Percentiles rank a stretch among this genome's conserved stretches.
phyloP scores from a whole-genome alignment of 2,797 vertebrate genomes.

The Ctenosaura bakeri region DNA sequence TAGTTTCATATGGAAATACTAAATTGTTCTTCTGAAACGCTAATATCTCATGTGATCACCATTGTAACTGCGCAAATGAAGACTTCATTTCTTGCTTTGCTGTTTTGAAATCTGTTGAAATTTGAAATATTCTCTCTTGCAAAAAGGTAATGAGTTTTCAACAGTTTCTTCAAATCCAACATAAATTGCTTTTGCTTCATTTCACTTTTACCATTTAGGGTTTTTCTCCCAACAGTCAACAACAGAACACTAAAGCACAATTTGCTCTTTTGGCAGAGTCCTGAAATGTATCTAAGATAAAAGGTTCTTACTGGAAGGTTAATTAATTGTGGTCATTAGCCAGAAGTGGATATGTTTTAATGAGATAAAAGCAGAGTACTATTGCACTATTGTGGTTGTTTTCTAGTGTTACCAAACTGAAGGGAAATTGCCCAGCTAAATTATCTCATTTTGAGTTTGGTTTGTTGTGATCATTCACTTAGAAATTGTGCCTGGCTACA shows the following conservation, averaged over 20 bases:
- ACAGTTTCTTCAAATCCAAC: conserved; percentile 44
- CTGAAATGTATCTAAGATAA: conserved; percentile 69
- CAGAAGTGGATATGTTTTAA: conserved; percentile 70
- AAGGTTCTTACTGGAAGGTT: conserved; percentile 68
- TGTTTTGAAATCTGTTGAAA: conserved; percentile 40
- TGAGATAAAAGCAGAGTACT: conserved; percentile 67
- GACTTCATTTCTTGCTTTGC: conserved; percentile 55
- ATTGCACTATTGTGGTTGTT: conserved; percentile 54
- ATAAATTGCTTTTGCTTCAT: conserved; percentile 59
- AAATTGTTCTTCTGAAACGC: conserved; percentile 51
- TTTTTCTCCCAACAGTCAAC: conserved; percentile 59
- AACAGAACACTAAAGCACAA: conserved; percentile 69
- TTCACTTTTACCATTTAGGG: conserved; percentile 69
- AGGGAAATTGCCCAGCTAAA: conserved; percentile 53
- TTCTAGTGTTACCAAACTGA: conserved; percentile 51
- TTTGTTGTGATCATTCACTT: conserved; percentile 53
- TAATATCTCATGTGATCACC: conserved; percentile 47
- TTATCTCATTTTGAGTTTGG: conserved; percentile 45
- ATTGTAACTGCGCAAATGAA: conserved; percentile 37
- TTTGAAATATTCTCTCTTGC: conserved; percentile 56
- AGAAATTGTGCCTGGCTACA: conserved; percentile 53
- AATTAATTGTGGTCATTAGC: conserved; percentile 71
- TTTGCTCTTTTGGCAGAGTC: conserved; percentile 63
- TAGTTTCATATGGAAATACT: conserved; percentile 32
- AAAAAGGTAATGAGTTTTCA: conserved; percentile 60